phyloP scores from a whole-genome alignment of 2,888 invertebrate genomes.

The Drosophila mimica region DNA sequence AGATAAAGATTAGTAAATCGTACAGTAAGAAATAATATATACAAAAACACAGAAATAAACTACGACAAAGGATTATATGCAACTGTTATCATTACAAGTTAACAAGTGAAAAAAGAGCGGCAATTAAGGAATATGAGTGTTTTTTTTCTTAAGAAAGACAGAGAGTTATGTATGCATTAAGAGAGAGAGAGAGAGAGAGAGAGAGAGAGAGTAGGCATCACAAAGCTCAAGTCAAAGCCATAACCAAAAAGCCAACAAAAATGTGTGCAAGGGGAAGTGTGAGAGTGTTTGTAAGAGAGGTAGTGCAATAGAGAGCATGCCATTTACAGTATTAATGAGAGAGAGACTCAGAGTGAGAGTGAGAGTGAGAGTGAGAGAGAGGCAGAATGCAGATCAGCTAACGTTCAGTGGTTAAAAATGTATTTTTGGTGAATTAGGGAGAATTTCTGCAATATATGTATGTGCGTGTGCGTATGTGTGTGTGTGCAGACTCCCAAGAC shows the following conservation, averaged over 20 bases:
- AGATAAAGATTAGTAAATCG: slow-evolving; percentile 26
- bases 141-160: not conserved
- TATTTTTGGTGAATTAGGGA: slow-evolving; percentile 12
- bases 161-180: not conserved
- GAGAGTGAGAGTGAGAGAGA: slow-evolving; percentile 1
- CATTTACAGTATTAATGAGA: slow-evolving; percentile 23
- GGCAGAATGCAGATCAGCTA: slow-evolving; percentile 4
- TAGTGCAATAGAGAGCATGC: slow-evolving; percentile 27
- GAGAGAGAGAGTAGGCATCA: slow-evolving; percentile 25
- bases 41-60: not conserved
- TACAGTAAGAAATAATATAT: not conserved
- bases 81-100: slow-evolving; percentile 15
- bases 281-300: slow-evolving; percentile 6
- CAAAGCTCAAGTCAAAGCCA: slow-evolving; percentile 53
- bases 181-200: slow-evolving; percentile 1
- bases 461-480: not conserved
- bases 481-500: slow-evolving; percentile 4
- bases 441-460: slow-evolving; percentile 4
- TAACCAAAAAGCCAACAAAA: slow-evolving; percentile 31
- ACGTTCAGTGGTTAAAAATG: not conserved
- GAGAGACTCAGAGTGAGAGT: slow-evolving; percentile 8
- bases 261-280: not conserved
- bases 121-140: not conserved
- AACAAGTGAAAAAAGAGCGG: slow-evolving; percentile 19
- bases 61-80: slow-evolving; percentile 22